Evolutionary conservation across 2,888 invertebrate species (phyloP).

Genomic region (Chironomus tentans): DNA sequence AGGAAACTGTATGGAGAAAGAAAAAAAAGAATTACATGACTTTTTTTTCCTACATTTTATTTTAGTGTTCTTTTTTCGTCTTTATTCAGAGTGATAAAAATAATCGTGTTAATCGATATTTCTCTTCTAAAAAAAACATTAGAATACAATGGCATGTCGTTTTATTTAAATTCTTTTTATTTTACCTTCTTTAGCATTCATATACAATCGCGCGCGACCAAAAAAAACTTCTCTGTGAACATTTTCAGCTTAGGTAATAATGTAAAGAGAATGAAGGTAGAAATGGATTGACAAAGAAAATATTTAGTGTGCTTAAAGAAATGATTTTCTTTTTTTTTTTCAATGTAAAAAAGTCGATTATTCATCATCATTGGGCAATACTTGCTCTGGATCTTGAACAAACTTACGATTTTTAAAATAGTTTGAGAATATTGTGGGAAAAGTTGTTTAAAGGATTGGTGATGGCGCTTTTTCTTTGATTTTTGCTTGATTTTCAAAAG

Average conservation of each 20-base stretch:
- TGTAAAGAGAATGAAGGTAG: neutral
- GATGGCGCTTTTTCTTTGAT: too few relatives aligned
- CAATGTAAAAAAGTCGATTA: slow-evolving; percentile 22
- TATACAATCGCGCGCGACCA: neutral
- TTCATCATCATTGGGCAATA: slow-evolving; percentile 27
- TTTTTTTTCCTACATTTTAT: neutral
- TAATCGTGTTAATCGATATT: slow-evolving; percentile 27
- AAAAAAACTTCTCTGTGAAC: neutral
- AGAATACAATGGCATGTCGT: slow-evolving; percentile 27
- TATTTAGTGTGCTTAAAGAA: neutral
- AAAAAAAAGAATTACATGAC: neutral
- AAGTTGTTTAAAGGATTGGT: too few relatives aligned
- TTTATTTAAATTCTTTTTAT: neutral
- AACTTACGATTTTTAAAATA: too few relatives aligned
- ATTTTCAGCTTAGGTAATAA: neutral
- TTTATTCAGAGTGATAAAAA: slow-evolving; percentile 21
- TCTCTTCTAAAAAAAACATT: slow-evolving; percentile 18
- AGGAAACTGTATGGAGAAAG: slow-evolving; percentile 5
- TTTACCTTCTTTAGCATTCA: neutral
- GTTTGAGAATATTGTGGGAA: too few relatives aligned
- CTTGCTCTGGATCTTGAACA: neutral
- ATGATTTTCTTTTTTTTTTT: neutral
- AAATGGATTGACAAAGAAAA: slow-evolving; percentile 21
- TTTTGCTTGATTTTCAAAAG: too few relatives aligned
- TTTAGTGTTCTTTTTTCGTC: neutral